Base-by-base conservation (phyloP, 2,113 vertebrate genomes). In the Atrichornis clamosus region DNA sequence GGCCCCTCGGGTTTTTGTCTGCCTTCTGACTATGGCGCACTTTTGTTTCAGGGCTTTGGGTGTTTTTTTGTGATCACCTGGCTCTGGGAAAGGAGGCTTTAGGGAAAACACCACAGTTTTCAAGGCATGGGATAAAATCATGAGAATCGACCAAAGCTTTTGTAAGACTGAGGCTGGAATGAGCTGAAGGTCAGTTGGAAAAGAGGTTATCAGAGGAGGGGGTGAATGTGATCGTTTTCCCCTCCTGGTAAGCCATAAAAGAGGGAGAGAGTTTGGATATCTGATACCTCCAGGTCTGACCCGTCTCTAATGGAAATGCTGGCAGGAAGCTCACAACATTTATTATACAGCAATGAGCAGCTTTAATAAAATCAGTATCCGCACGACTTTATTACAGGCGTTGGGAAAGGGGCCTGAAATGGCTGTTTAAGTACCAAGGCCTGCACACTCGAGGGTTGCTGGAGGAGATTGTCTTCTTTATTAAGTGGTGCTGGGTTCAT, bases 281-380 rank as follows among this genome's bases (percentile, higher is more conserved):
- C 50, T 39, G 95, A 93, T 95, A 72, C 94, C 89, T 88, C 87
- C 94, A 64, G 78, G 73, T 96, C 93, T 76, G 77, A 82, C 84
- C 89, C 4, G 35, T 91, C 92, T 73, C 82, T 93, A 97, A 94
- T 95, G 92, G 95, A 95, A 90, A 84, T 69, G 91, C 94, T 97
- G 95, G 93, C 95, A 75, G 93, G 97, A 92, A 87, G 75, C 87
- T 95, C 65, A 20, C 11, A 52, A 68, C 93, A 44, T 93, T 91
- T 97, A 93, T 94, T 95, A 63, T 89, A 86, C 90, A 87, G 80
- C 95, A 97, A 93, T 84, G 55, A 96, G 67, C 50, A 56, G 87
- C 95, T 96, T 92, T 91, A 94, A 74, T 94, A 89, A 96, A 97
- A 93, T 77, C 82, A 84, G 64, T 39, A 28, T 35, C 76, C 5